Percentiles rank a stretch among this genome's conserved stretches.
Evolutionary conservation across 2,797 vertebrate genomes (phyloP).

Genomic region (Carapus acus): DNA sequence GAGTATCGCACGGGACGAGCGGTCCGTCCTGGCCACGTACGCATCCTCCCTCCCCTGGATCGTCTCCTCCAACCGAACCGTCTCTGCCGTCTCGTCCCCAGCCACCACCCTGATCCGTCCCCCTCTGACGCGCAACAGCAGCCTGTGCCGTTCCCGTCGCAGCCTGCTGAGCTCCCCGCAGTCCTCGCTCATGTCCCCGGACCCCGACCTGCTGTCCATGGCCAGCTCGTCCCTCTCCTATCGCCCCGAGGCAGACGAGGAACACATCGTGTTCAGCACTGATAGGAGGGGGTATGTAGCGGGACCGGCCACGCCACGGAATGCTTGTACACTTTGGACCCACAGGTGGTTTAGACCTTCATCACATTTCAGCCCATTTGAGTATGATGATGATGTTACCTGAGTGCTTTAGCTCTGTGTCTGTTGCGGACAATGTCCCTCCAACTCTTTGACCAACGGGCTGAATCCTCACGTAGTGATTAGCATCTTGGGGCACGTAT

Average conservation of each 20-base stretch:
- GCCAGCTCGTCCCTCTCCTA: conserved; percentile 86
- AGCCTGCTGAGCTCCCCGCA: conserved; percentile 82
- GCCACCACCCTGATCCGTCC: conserved; percentile 82
- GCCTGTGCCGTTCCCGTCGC: conserved; percentile 88
- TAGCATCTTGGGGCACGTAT: no score
- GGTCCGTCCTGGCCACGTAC: no score
- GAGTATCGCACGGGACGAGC: conserved; percentile 41
- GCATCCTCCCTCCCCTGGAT: no score
- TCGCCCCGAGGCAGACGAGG: conserved; percentile 87
- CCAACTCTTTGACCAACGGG: no score
- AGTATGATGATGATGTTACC: no score
- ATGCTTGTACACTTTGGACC: conserved; percentile 57
- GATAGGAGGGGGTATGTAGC: conserved; percentile 89
- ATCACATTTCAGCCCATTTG: no score
- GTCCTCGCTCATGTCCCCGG: conserved; percentile 82
- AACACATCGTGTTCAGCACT: conserved; percentile 87
- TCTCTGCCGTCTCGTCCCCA: conserved; percentile 3
- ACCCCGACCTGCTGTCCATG: conserved; percentile 94
- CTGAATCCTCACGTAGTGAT: no score
- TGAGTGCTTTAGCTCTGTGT: no score
- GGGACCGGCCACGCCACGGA: conserved; percentile 44
- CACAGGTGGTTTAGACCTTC: conserved; percentile 26
- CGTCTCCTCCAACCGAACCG: no score
- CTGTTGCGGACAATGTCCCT: no score
- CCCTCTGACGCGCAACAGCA: conserved; percentile 82